phyloP scores from a whole-genome alignment of 35 echinoderm and acorn worm genomes.

The Acanthaster planci region DNA sequence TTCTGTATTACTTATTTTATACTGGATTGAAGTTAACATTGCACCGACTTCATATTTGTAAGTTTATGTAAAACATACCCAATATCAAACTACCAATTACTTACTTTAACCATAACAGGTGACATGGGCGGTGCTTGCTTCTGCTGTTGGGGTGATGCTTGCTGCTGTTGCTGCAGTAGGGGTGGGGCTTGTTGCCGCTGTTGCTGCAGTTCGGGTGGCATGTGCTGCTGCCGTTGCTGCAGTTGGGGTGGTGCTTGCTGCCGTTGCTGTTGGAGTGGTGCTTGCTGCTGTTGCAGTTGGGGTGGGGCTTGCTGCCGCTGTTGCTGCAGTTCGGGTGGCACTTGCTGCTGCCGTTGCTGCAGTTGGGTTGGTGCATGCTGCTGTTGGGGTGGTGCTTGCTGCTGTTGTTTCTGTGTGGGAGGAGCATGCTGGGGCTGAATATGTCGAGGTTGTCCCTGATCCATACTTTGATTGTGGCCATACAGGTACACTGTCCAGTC shows the following conservation, averaged over 20 bases:
- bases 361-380: not conserved
- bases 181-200: not conserved
- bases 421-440: not conserved
- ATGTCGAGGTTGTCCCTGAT: not conserved
- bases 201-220: not conserved
- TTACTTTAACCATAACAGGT: slow-evolving; percentile 8
- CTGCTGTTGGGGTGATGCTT: not conserved
- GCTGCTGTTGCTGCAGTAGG: not conserved
- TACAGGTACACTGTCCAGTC: slow-evolving; percentile 43
- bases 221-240: not conserved
- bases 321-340: not conserved
- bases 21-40: no score
- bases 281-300: not conserved
- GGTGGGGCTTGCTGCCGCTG: not conserved
- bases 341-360: not conserved
- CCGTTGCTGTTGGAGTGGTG: not conserved
- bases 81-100: no score
- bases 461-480: not conserved
- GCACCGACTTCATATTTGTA: no score
- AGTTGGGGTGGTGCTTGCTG: not conserved
- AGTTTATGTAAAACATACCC: no score
- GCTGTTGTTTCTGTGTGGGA: not conserved
- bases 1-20: no score
- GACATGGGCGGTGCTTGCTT: not conserved
- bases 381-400: not conserved